These are phyloP conservation scores for Lithobates pipiens DNA, from an alignment of 2,797 vertebrate genomes.

Conservation along the genomic window DNA sequence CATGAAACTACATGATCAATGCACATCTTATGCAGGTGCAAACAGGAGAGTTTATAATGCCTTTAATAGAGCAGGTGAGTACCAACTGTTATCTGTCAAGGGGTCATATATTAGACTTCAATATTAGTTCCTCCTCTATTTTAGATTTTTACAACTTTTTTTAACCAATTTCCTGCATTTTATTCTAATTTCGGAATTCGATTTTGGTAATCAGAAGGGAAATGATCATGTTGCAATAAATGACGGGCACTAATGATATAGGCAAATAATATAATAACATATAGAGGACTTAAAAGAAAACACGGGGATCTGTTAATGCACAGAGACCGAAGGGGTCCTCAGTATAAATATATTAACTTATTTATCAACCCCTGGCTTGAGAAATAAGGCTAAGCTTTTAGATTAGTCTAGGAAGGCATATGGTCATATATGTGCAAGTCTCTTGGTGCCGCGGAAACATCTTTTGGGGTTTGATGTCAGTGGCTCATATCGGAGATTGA, in stretches of 20 bases:
- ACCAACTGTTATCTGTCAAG: no score
- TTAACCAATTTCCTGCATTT: background rate
- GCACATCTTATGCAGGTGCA: no score
- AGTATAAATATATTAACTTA: constrained; percentile 28
- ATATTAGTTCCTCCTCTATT: no score
- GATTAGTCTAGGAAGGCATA: background rate
- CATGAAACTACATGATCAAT: no score
- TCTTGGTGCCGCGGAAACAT: background rate
- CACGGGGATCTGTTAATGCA: background rate
- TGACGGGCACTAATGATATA: background rate
- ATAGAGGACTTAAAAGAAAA: background rate
- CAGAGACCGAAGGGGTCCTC: background rate
- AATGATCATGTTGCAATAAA: background rate
- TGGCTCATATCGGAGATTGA: constrained; percentile 20
- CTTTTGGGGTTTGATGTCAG: constrained; percentile 12
- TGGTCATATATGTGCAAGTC: background rate
- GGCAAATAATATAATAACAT: constrained; percentile 17
- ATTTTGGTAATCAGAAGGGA: background rate
- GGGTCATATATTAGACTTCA: no score
- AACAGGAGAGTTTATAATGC: no score
- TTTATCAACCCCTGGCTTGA: constrained; percentile 35
- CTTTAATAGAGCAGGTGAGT: no score
- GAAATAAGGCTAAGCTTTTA: background rate
- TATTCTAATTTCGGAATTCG: background rate
- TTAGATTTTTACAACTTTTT: no score